phyloP scores from a whole-genome alignment of 2,113 vertebrate species.

The Tinamus guttatus region DNA sequence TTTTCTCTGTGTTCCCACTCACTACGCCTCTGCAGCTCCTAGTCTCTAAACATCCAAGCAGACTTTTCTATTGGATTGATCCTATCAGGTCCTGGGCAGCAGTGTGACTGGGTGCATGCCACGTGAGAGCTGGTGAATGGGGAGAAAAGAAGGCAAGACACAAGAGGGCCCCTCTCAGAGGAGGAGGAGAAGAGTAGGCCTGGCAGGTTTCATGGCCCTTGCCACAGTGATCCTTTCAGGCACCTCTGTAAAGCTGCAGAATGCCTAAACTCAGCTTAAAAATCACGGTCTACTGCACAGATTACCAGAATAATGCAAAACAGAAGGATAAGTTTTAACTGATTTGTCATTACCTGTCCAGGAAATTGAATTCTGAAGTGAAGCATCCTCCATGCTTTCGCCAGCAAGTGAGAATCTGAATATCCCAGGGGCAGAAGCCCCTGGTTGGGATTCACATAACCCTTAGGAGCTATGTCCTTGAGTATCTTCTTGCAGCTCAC shows the following conservation, averaged over 20 bases:
- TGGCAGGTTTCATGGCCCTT: not conserved
- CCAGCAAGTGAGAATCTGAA: not conserved
- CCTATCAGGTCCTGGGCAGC: not conserved
- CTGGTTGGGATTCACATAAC: not conserved
- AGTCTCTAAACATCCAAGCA: not conserved
- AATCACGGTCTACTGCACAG: not conserved
- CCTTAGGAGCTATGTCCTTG: not conserved
- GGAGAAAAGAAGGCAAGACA: not conserved
- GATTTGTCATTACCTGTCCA: not conserved
- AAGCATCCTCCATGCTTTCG: not conserved
- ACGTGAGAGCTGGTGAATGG: not conserved
- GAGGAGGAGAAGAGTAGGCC: not conserved
- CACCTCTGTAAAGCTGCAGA: not conserved
- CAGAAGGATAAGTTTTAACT: not conserved
- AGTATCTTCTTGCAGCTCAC: not conserved
- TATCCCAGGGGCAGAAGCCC: not conserved
- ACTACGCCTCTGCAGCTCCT: not conserved
- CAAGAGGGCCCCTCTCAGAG: not conserved
- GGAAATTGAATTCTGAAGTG: not conserved
- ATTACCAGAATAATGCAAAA: not conserved
- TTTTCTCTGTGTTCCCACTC: not conserved
- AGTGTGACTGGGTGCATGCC: not conserved
- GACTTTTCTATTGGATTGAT: rapidly evolving
- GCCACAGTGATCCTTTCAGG: not conserved
- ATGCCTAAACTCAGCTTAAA: not conserved